phyloP scores from a whole-genome alignment of 2,888 invertebrate species.

The Saturnia pavonia region DNA sequence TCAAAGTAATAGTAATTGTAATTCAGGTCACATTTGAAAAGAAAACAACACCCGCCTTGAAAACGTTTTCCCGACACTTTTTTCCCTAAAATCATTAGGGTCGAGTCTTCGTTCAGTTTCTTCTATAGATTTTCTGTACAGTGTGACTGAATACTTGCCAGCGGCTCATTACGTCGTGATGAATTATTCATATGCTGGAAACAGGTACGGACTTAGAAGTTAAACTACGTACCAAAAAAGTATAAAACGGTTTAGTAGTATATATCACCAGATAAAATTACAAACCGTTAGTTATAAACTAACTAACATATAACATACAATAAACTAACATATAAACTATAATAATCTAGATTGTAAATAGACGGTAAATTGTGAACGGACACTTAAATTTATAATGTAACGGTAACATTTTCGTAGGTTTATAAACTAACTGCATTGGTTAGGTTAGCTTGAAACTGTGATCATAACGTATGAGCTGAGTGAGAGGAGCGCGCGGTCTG shows the following conservation, averaged over 20 bases:
- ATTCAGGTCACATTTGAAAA: conserved; percentile 20
- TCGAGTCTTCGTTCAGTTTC: conserved; percentile 34
- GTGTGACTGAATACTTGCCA: conserved; percentile 60
- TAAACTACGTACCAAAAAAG: not conserved
- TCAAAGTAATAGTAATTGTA: conserved; percentile 7
- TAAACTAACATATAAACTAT: too few species aligned
- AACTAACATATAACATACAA: too few species aligned
- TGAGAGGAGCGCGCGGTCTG: too few species aligned
- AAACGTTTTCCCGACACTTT: conserved; percentile 31
- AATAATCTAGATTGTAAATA: too few species aligned
- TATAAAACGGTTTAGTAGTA: conserved; percentile 2
- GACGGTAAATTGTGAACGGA: too few species aligned
- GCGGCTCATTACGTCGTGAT: conserved; percentile 72
- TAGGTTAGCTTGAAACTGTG: too few species aligned
- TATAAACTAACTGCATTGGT: too few species aligned
- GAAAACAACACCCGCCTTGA: conserved; percentile 19
- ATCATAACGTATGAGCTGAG: too few species aligned
- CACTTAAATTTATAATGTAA: too few species aligned
- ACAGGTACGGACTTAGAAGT: conserved; percentile 17
- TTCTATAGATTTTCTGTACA: conserved; percentile 50
- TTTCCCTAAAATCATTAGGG: conserved; percentile 56
- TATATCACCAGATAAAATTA: too few species aligned
- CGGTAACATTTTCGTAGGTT: too few species aligned
- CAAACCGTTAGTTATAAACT: too few species aligned
- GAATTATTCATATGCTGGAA: conserved; percentile 65